Evolutionary conservation across 2,888 invertebrate genomes (phyloP).

Genomic region (Thecocarcelia acutangulata): DNA sequence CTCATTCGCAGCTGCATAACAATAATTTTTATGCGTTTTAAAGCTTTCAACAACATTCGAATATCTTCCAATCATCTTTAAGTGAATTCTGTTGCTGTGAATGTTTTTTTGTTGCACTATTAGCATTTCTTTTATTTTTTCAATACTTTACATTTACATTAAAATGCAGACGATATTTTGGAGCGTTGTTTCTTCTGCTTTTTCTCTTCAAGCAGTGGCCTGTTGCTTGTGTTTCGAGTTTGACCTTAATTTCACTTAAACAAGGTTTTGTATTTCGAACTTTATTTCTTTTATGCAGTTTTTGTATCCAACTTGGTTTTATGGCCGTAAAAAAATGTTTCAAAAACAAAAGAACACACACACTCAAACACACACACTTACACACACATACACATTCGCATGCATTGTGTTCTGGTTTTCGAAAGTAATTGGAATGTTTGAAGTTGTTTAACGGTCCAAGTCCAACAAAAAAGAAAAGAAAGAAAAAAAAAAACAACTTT

Average conservation of each 20-base stretch:
- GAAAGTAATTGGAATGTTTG: slow-evolving; percentile 52
- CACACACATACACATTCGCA: not conserved
- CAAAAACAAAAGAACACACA: not conserved
- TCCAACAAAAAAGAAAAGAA: not conserved
- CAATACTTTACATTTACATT: slow-evolving; percentile 33
- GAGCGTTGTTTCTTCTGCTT: not conserved
- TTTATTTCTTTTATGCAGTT: slow-evolving; percentile 42
- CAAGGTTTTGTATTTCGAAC: slow-evolving; percentile 35
- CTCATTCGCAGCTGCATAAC: too few relatives aligned
- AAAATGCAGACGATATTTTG: slow-evolving; percentile 27
- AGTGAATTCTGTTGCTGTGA: too few relatives aligned
- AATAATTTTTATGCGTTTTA: too few relatives aligned
- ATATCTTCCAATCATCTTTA: too few relatives aligned
- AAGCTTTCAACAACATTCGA: too few relatives aligned
- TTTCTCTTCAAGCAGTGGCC: not conserved
- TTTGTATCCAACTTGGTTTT: slow-evolving; percentile 17
- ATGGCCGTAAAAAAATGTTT: slow-evolving; percentile 11
- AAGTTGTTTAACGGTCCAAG: not conserved
- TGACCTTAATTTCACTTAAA: slow-evolving; percentile 67
- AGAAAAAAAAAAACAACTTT: slow-evolving; percentile 2
- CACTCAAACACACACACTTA: not conserved
- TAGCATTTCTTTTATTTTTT: slow-evolving; percentile 1
- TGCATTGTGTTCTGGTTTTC: slow-evolving; percentile 31
- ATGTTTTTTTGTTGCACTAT: not conserved
- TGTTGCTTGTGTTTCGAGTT: slow-evolving; percentile 26